Conservation (phyloP, 2,888 invertebrate genomes). For the Archips crataeganus region DNA sequence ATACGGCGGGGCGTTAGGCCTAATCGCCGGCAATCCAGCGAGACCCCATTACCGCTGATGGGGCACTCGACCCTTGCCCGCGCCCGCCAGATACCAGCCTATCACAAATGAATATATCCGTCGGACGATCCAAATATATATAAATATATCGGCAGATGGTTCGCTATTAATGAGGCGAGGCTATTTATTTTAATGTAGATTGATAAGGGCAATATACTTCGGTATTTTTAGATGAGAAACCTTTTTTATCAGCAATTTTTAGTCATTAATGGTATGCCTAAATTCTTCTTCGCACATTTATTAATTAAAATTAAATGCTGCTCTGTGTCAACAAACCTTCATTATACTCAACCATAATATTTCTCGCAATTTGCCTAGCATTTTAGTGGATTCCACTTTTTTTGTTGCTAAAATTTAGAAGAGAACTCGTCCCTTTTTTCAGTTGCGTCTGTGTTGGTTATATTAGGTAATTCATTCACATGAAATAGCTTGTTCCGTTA, state of each 20-base stretch:
- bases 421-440: background rate
- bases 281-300: background rate
- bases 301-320: background rate
- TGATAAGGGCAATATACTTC: background rate
- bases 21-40: constrained; percentile 75
- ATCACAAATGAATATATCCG: constrained; percentile 61
- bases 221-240: background rate
- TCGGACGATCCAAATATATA: constrained; percentile 17
- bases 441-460: background rate
- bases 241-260: background rate
- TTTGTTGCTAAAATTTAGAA: background rate
- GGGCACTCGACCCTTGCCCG: constrained; percentile 59
- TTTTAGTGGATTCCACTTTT: background rate
- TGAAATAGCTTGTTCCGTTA: background rate
- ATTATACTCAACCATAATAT: background rate
- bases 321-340: background rate
- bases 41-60: constrained; percentile 78
- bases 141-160: constrained; percentile 14
- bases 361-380: background rate
- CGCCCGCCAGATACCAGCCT: constrained; percentile 50
- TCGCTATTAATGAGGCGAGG: constrained; percentile 21
- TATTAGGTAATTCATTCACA: background rate
- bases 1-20: constrained; percentile 71
- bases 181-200: constrained; percentile 21
- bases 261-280: background rate